Conservation (phyloP, 2,113 vertebrate genomes). For the Lophius piscatorius region DNA sequence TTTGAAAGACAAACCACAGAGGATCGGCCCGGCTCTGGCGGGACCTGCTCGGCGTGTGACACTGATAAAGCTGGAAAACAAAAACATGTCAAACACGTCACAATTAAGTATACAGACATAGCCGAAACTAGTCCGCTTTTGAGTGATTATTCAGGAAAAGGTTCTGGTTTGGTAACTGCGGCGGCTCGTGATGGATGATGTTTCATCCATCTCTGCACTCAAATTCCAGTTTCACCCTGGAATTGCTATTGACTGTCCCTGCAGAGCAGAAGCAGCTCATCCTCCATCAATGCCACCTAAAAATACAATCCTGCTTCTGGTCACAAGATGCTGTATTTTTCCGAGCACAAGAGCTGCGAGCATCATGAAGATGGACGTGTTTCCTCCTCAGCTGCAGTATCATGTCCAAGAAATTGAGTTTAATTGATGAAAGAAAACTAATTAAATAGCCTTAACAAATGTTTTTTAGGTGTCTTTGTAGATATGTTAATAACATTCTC, state of each 20-base stretch:
- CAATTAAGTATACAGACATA: slow-evolving; percentile 15
- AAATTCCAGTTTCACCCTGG: slow-evolving; percentile 46
- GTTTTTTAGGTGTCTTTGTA: too few species aligned
- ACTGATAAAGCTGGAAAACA: slow-evolving; percentile 38
- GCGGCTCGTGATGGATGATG: slow-evolving; percentile 42
- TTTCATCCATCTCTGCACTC: slow-evolving; percentile 32
- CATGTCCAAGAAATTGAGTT: too few species aligned
- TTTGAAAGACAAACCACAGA: slow-evolving; percentile 31
- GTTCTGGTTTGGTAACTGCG: slow-evolving; percentile 45
- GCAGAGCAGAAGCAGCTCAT: slow-evolving; percentile 18
- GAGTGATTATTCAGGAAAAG: slow-evolving; percentile 45
- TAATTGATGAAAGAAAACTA: too few species aligned
- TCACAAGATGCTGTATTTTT: too few species aligned
- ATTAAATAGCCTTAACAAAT: too few species aligned
- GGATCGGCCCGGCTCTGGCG: neutral
- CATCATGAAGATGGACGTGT: too few species aligned
- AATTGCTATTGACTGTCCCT: slow-evolving; percentile 47
- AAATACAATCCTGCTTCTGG: too few species aligned
- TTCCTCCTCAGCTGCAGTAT: too few species aligned
- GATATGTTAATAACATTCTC: too few species aligned
- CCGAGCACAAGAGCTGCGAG: too few species aligned
- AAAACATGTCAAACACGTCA: slow-evolving; percentile 31
- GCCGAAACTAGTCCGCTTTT: slow-evolving; percentile 18
- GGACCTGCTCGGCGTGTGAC: slow-evolving; percentile 18
- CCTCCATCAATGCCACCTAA: too few species aligned